A percentile compares a stretch with the other conserved stretches of the same genome.
Conservation (phyloP, 2,888 invertebrate species). For the Drosophila parthenogenetica region DNA sequence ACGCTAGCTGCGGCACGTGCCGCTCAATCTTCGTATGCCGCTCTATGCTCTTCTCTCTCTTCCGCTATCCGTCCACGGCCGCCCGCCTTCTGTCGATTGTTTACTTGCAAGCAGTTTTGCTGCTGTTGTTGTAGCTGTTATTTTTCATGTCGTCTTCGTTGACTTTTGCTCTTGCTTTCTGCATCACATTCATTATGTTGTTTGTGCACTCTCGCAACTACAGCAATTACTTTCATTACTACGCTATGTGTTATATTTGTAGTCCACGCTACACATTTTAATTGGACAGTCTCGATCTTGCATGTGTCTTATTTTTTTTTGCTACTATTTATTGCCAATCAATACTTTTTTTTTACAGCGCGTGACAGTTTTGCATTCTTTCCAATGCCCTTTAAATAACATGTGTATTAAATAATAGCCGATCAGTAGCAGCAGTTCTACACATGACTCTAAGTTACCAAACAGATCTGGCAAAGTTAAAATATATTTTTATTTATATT, state of each 20-base stretch:
- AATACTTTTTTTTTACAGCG: conserved; percentile 43
- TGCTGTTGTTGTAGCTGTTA: conserved; percentile 15
- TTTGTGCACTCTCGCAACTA: conserved; percentile 15
- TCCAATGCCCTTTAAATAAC: conserved; percentile 9
- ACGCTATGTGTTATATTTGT: conserved; percentile 2
- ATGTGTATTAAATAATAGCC: background rate
- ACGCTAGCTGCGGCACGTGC: conserved; percentile 74
- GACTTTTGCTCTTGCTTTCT: conserved; percentile 60
- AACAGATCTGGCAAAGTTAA: background rate
- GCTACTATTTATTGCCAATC: conserved; percentile 33
- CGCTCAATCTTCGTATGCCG: conserved; percentile 61
- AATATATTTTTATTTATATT: background rate
- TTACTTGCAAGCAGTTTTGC: conserved; percentile 35
- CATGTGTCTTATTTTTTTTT: conserved; percentile 24
- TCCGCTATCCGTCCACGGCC: conserved; percentile 3
- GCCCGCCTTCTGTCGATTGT: conserved; percentile 24
- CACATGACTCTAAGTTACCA: too few relatives aligned
- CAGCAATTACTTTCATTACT: conserved; percentile 48
- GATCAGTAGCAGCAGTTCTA: background rate
- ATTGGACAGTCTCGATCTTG: conserved; percentile 43
- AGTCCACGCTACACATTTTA: conserved; percentile 31
- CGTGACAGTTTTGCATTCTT: conserved; percentile 44
- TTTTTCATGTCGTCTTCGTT: conserved; percentile 50
- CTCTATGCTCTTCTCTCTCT: conserved; percentile 14
- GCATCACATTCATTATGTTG: conserved; percentile 18